These are phyloP conservation scores for Cephus rjabovi DNA, from an alignment of 2,888 invertebrate species.

Conservation along the genomic window DNA sequence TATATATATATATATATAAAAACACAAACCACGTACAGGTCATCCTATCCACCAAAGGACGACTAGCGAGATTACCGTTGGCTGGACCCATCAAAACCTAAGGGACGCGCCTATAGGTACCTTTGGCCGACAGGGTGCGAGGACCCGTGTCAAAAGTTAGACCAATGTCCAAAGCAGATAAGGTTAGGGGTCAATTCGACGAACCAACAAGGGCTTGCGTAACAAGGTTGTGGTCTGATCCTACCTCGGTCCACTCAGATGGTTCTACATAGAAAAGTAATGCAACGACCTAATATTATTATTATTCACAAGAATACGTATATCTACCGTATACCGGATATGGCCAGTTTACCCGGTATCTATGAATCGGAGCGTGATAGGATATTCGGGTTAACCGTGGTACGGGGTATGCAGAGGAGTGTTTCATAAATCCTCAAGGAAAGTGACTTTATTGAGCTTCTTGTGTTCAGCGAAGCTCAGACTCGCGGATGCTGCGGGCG, in stretches of 20 bases:
- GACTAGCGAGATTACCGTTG: not conserved
- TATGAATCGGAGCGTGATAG: not conserved
- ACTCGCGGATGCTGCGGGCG: not conserved
- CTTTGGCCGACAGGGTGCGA: not conserved
- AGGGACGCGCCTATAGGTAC: not conserved
- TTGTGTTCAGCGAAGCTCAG: not conserved
- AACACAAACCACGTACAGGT: not conserved
- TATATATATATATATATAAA: not conserved
- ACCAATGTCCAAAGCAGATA: not conserved
- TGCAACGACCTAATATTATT: not conserved
- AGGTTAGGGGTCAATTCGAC: slow-evolving; percentile 3
- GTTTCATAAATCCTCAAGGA: not conserved
- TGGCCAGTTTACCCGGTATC: not conserved
- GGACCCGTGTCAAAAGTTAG: slow-evolving; percentile 16
- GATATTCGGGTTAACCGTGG: not conserved
- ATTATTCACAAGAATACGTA: not conserved
- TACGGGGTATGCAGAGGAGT: not conserved
- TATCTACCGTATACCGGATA: not conserved
- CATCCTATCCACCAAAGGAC: not conserved
- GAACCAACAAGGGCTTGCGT: not conserved
- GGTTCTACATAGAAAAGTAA: not conserved
- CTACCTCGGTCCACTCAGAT: not conserved
- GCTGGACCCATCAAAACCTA: not conserved
- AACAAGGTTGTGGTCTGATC: not conserved
- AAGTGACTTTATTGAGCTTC: not conserved